Conservation (phyloP, 2,888 invertebrate genomes). For the Eledone cirrhosa region DNA sequence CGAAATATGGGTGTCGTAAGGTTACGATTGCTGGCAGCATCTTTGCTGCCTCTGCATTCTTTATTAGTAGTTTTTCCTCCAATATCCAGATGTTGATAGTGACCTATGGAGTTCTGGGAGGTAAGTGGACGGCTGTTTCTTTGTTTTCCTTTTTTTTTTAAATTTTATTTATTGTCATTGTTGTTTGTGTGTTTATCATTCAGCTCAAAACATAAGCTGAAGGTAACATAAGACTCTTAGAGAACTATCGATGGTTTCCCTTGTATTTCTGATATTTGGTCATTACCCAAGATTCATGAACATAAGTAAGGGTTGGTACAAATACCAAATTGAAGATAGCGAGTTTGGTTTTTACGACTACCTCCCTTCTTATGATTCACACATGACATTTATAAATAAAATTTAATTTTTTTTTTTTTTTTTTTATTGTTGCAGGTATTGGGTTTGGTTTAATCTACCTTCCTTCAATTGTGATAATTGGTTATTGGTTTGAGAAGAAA, state of each 20-base stretch:
- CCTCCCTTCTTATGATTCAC: too few relatives aligned
- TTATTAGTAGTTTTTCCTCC: slow-evolving; percentile 78
- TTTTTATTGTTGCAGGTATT: slow-evolving; percentile 67
- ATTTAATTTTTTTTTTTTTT: background rate
- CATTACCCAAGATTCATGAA: too few relatives aligned
- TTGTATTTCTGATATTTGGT: too few relatives aligned
- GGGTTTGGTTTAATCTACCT: slow-evolving; percentile 95
- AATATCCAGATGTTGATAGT: slow-evolving; percentile 82
- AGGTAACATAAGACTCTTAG: too few relatives aligned
- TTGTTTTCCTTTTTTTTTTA: too few relatives aligned
- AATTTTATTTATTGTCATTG: background rate
- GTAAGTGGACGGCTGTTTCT: slow-evolving; percentile 67
- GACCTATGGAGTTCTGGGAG: slow-evolving; percentile 84
- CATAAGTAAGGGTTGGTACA: too few relatives aligned
- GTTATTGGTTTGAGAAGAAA: slow-evolving; percentile 96
- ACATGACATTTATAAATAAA: too few relatives aligned
- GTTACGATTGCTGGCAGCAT: slow-evolving; percentile 74
- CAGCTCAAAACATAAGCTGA: too few relatives aligned
- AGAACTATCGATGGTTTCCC: too few relatives aligned
- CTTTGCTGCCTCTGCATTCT: slow-evolving; percentile 76
- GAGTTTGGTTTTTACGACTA: too few relatives aligned
- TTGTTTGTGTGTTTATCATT: too few relatives aligned
- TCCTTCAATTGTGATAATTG: slow-evolving; percentile 91
- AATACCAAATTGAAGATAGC: too few relatives aligned
- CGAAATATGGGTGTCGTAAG: slow-evolving; percentile 85